Percentiles rank a stretch among this genome's conserved stretches.
Evolutionary conservation across 2,797 vertebrate genomes (phyloP).

Genomic region (Falco naumanni): DNA sequence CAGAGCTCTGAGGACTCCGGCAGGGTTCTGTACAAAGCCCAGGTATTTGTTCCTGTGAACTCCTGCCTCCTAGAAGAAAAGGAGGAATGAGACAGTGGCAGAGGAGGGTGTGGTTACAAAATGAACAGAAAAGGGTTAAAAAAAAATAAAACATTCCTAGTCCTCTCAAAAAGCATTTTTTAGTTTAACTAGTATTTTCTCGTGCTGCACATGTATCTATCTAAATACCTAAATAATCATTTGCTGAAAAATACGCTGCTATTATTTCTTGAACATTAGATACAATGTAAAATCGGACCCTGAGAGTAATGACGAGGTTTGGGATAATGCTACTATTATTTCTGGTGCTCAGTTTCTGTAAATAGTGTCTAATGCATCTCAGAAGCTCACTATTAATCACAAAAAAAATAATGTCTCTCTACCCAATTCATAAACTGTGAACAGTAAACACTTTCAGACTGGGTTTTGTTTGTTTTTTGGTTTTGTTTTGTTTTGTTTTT

Average conservation of each 20-base stretch:
- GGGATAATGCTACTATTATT: conserved; percentile 65
- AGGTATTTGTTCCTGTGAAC: background rate
- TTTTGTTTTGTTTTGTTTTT: background rate
- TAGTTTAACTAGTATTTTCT: conserved; percentile 25
- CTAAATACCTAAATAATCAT: conserved; percentile 51
- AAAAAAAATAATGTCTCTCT: conserved; percentile 47
- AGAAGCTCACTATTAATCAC: conserved; percentile 60
- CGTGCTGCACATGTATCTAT: background rate
- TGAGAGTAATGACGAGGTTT: conserved; percentile 64
- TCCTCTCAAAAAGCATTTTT: conserved; percentile 6
- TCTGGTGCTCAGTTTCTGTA: conserved; percentile 47
- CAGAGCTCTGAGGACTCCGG: background rate
- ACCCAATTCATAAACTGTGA: conserved; percentile 45
- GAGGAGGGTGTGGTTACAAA: background rate
- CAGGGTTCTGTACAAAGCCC: background rate
- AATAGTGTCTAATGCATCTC: conserved; percentile 61
- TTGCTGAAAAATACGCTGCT: conserved; percentile 46
- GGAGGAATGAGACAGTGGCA: background rate
- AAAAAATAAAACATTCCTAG: background rate
- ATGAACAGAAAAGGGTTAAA: background rate
- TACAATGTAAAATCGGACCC: conserved; percentile 51
- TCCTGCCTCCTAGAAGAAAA: background rate
- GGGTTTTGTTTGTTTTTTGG: conserved; percentile 42
- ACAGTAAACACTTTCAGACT: conserved; percentile 50
- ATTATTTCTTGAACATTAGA: conserved; percentile 59